Evolutionary conservation across 2,113 vertebrate species (phyloP), one percentile per base, ranked within the genome.

Genomic region (Toxostoma redivivum): DNA sequence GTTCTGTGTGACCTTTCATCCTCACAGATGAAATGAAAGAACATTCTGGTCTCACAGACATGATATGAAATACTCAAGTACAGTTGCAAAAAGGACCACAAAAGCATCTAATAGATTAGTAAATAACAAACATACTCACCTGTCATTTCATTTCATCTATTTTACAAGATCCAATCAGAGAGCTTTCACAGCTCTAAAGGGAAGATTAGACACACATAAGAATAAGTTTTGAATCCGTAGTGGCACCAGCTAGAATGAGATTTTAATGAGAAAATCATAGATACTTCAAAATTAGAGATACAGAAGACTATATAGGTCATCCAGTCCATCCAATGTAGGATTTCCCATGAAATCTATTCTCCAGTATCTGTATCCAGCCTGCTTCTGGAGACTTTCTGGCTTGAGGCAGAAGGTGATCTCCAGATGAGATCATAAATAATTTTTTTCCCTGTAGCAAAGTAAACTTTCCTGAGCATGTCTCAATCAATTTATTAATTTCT

Each of bases 401-500:
- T 64, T 88, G 47, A 81, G 60, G 61, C 33, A 91, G 71, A 94
- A 92, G 58, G 58, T 85, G 40, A 91, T 87, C 38, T 91, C 50
- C 33, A 79, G 60, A 73, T 89, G 47, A 86, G 54, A 30, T 69
- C 15, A 90, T 66, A 91, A 93, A 64, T 88, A 73, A 17, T 16
- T 30, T 77, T 88, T 83, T 86, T 57, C 89, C 74, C 57, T 56
- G 7, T 45, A 45, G 65, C 25, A 90, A 45, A 70, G 61, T 71
- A 79, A 42, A 45, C 47, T 78, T 91, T 70, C 48, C 40, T 73
- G 35, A 88, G 56, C 82, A 78, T 56, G 51, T 65, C 53, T 82
- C 48, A 88, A 71, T 83, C 77, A 79, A 86, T 81, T 86, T 84
- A 79, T 92, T 94, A 91, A 90, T 88, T 94, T 69, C 28, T 53